Conservation (phyloP, 2,888 invertebrate species). For the Plebejus melissa region DNA sequence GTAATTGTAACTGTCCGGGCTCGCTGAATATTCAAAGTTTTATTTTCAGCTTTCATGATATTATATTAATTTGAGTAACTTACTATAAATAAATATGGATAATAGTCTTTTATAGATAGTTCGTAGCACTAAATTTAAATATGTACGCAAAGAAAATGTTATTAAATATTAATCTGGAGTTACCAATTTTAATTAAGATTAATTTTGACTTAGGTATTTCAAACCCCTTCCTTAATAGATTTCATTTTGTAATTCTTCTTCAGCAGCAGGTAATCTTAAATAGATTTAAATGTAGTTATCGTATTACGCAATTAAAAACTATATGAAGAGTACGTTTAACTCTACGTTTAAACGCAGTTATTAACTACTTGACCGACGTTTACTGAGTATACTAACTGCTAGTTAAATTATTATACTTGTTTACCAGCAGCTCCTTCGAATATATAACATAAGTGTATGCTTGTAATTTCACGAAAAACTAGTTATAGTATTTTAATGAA, state of each 20-base stretch:
- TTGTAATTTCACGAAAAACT: no score
- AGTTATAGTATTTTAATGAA: no score
- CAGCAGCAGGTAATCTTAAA: background rate
- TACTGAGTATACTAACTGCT: background rate
- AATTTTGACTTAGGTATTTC: no score
- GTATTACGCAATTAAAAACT: slow-evolving; percentile 10
- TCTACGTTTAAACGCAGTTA: background rate
- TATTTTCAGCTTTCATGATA: background rate
- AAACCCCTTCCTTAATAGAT: no score
- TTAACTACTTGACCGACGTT: slow-evolving; percentile 7
- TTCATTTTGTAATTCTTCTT: background rate
- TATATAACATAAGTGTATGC: background rate
- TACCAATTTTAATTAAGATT: no score
- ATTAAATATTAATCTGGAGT: no score
- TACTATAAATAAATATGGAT: background rate
- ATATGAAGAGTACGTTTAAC: background rate
- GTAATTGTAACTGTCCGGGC: slow-evolving; percentile 15
- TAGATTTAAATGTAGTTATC: background rate
- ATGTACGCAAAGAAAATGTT: background rate
- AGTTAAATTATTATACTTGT: background rate
- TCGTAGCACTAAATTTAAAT: background rate
- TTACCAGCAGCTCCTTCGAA: background rate
- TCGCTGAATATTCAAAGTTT: slow-evolving; percentile 19
- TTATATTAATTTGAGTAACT: background rate
- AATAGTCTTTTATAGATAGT: background rate